A percentile compares a stretch with the other conserved stretches of the same genome.
Conservation (phyloP, 1,140 invertebrate species). For the Panagrolaimus sp. region DNA sequence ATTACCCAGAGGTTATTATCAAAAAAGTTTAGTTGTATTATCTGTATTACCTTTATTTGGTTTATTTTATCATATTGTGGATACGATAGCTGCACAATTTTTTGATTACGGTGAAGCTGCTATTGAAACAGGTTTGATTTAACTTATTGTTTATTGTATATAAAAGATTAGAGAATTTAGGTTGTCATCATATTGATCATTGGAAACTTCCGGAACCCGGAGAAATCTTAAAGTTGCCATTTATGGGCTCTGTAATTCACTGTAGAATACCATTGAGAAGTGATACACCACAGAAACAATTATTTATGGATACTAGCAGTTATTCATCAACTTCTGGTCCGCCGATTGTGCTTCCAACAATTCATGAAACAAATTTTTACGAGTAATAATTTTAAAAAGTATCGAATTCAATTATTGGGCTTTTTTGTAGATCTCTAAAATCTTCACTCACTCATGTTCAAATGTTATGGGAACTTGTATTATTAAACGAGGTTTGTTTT, state of each 20-base stretch:
- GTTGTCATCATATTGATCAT: slow-evolving; percentile 82
- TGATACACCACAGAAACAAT: slow-evolving; percentile 28
- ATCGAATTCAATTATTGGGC: slow-evolving; percentile 19
- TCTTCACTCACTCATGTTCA: slow-evolving; percentile 85
- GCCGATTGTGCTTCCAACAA: slow-evolving; percentile 49
- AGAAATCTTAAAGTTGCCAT: slow-evolving; percentile 73
- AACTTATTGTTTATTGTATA: background rate
- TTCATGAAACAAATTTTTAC: slow-evolving; percentile 76
- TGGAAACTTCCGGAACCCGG: slow-evolving; percentile 84
- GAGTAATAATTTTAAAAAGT: slow-evolving; percentile 28
- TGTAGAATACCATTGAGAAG: slow-evolving; percentile 29
- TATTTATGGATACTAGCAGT: slow-evolving; percentile 22
- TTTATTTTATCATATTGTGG: slow-evolving; percentile 80
- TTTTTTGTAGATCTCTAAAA: slow-evolving; percentile 66
- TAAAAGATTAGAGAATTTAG: slow-evolving; percentile 60
- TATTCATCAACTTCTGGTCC: slow-evolving; percentile 18
- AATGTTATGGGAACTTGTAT: slow-evolving; percentile 89
- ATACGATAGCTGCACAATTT: slow-evolving; percentile 84
- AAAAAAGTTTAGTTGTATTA: slow-evolving; percentile 94
- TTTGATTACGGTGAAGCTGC: slow-evolving; percentile 80
- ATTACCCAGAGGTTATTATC: slow-evolving; percentile 91
- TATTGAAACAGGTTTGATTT: slow-evolving; percentile 69
- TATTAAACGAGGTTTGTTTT: slow-evolving; percentile 60
- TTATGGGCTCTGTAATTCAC: slow-evolving; percentile 80
- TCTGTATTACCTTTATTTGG: slow-evolving; percentile 85